Conservation (phyloP, 2,797 vertebrate genomes). For the Sebastes ruberrimus region DNA sequence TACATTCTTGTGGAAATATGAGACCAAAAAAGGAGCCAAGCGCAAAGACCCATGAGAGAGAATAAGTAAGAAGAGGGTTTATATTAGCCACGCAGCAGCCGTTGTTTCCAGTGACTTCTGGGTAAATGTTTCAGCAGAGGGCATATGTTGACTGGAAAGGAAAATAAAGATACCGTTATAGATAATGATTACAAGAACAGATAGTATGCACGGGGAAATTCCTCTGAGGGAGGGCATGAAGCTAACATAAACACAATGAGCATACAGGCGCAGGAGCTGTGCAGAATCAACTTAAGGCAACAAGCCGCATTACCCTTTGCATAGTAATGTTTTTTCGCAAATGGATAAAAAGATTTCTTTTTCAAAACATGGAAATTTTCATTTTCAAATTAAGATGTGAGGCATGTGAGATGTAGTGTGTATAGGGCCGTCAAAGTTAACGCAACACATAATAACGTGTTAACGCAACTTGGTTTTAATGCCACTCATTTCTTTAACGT, state of each 20-base stretch:
- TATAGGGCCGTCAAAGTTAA: too few species aligned
- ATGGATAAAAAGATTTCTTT: neutral
- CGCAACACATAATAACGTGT: too few species aligned
- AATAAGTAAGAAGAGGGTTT: conserved; percentile 28
- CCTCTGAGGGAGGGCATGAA: neutral
- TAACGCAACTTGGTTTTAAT: too few species aligned
- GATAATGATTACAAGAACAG: conserved; percentile 17
- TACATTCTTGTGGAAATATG: conserved; percentile 58
- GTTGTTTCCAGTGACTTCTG: conserved; percentile 33
- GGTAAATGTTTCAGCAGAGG: conserved; percentile 36
- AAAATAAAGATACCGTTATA: conserved; percentile 21
- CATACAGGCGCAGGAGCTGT: neutral
- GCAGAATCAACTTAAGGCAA: neutral
- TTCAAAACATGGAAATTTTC: neutral
- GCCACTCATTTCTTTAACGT: too few species aligned
- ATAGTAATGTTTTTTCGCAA: neutral
- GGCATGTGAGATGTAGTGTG: neutral
- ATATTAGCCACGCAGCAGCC: conserved; percentile 21
- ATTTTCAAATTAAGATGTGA: neutral
- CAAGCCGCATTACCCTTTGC: neutral
- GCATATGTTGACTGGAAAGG: conserved; percentile 18
- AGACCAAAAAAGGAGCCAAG: conserved; percentile 37
- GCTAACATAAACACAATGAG: neutral
- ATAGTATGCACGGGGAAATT: neutral
- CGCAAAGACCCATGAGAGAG: conserved; percentile 39